Evolutionary conservation across 2,888 invertebrate genomes (phyloP), one percentile per base, ranked within the genome.

Genomic region (Bellardia pandia): DNA sequence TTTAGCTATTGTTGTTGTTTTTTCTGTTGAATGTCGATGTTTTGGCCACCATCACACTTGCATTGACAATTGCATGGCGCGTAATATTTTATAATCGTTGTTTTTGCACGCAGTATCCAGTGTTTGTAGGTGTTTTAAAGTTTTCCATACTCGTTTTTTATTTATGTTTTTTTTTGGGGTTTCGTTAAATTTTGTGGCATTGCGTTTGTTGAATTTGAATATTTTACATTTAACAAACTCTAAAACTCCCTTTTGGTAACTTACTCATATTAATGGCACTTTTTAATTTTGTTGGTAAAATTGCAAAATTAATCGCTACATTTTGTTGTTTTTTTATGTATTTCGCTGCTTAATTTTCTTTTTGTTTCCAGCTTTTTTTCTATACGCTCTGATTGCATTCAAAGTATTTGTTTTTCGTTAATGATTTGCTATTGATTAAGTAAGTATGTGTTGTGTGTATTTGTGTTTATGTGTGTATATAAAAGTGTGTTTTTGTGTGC

Each of bases 51-150:
- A 58, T 66, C 64, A 75, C 42, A 82, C 78, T 23, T 23, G 23
- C 74, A 87, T 77, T 81, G 86, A 84, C 84, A 87, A 78, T 78
- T 78, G 85, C 56, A 85, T 85, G 81, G 85, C 81, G 80, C 87
- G 74, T 78, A 85, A 74, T 84, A 72, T 80, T 85, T 83, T 84
- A 71, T 83, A 86, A 86, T 84, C 71, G 83, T 71, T 80, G 68
- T 58, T 74, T 84, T 82, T 83, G 68, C 74, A 85, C 79, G 85
- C 85, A 85, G 85, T 75, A 37, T 30, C 30, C 75, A 71, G 79
- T 85, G 53, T 74, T 75, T 71, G 77, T 75, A 75, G 82, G 82
- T 80, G 85, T 76, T 68, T 51, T 30, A 71, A 78, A 45, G 37
- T 68, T 66, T 66, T 40, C 37, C 37, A 58, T 4, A 62, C 23